Evolutionary conservation across 2,888 invertebrate species (phyloP), one percentile per base, ranked within the genome.

Genomic region (Isoperla grammatica): DNA sequence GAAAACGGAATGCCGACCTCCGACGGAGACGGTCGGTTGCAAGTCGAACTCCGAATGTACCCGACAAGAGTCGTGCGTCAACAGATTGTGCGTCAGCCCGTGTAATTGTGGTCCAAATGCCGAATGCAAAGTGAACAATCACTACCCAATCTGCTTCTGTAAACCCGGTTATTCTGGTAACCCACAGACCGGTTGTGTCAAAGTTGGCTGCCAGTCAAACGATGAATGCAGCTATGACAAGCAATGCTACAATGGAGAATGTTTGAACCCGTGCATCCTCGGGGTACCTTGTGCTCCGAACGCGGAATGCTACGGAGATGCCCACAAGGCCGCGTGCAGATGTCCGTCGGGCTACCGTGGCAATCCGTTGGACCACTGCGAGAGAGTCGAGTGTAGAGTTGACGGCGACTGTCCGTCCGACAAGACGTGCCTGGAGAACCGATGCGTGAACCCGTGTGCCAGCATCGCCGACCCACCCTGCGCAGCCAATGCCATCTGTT

Each of bases 131-230:
- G 90, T 94, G 11, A 78, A 83, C 56, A 85, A 89, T 73, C 94
- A 95, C 71, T 89, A 90, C 74, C 90, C 93, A 13, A 85, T 88
- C 13, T 95, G 94, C 72, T 85, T 81, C 68, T 95, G 94, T 72
- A 81, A 82, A 69, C 81, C 85, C 39, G 91, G 90, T 54, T 92
- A 83, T 73, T 89, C 90, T 42, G 94, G 93, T 70, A 90, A 91
- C 74, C 90, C 92, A 17, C 90, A 89, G 74, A 79, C 80, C 58
- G 89, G 88, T 54, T 94, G 94, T 70, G 78, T 81, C 22, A 87
- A 88, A 79, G 87, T 90, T 69, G 90, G 88, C 56, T 95, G 95
- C 72, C 83, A 87, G 71, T 84, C 86, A 19, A 90, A 94, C 71
- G 82, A 81, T 43, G 91, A 93, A 72, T 94, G 94, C 70, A 76